Conservation (phyloP, 2,797 vertebrate genomes). For the Prionace glauca region DNA sequence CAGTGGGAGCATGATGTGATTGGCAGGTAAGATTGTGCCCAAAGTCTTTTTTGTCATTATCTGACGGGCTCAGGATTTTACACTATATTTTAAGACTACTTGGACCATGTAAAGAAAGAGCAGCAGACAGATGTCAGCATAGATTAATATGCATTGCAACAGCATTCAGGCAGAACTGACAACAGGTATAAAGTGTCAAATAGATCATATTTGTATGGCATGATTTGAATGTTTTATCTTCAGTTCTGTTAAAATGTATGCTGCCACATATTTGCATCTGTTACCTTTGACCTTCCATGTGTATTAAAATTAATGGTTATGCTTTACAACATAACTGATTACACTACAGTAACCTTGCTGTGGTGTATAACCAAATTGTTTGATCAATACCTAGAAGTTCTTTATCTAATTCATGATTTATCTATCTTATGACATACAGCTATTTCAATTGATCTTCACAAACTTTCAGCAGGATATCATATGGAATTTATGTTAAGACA, state of each 20-base stretch:
- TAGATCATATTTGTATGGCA: neutral
- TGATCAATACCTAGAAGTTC: neutral
- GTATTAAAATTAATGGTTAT: neutral
- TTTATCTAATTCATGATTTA: neutral
- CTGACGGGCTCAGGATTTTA: no score
- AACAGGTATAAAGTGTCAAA: neutral
- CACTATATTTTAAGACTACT: neutral
- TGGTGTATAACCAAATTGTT: neutral
- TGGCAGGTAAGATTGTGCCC: no score
- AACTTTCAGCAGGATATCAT: neutral
- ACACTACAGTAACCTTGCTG: neutral
- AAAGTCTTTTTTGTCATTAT: no score
- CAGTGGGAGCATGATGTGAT: no score
- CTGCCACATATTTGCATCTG: neutral
- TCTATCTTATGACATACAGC: neutral
- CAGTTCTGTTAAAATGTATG: neutral
- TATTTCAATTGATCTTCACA: neutral
- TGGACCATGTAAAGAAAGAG: neutral
- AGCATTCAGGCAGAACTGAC: neutral
- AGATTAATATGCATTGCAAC: neutral
- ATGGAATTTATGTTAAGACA: neutral
- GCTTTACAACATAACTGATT: neutral
- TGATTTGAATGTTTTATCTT: neutral
- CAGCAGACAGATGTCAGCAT: neutral
- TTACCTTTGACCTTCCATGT: neutral